Conservation (phyloP, 2,113 vertebrate genomes). For the Amblyornis subalaris region DNA sequence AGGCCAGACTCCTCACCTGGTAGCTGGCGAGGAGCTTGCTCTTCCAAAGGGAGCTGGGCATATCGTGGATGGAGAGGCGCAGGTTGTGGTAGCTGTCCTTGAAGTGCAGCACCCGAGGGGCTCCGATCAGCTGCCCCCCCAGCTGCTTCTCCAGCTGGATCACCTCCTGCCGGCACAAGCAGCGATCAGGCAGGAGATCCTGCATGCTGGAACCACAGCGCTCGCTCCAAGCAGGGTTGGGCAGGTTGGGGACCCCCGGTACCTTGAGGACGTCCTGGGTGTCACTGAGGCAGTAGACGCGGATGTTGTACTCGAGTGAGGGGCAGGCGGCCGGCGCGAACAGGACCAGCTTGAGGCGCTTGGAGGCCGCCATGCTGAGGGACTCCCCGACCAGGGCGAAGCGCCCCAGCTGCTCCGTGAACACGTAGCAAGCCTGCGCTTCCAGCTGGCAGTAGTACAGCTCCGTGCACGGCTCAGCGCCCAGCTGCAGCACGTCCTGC, state of each 20-base stretch:
- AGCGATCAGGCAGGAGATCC: background rate
- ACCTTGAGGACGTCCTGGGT: slow-evolving; percentile 95
- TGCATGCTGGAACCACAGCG: accelerated
- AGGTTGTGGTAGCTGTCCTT: slow-evolving; percentile 99
- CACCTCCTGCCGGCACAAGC: slow-evolving; percentile 81
- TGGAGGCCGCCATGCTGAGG: slow-evolving; percentile 92
- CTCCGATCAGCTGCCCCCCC: slow-evolving; percentile 93
- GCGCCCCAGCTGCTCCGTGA: slow-evolving; percentile 94
- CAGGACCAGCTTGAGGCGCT: slow-evolving; percentile 93
- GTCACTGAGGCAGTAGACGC: slow-evolving; percentile 96
- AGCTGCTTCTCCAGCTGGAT: slow-evolving; percentile 96
- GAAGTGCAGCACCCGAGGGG: slow-evolving; percentile 92
- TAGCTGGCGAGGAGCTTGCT: slow-evolving; percentile 96
- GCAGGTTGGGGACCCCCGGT: accelerated
- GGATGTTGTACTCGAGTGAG: slow-evolving; percentile 94
- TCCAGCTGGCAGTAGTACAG: slow-evolving; percentile 97
- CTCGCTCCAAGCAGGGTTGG: accelerated
- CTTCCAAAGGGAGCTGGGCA: slow-evolving; percentile 96
- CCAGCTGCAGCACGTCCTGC: slow-evolving; percentile 92
- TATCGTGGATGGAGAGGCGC: slow-evolving; percentile 95
- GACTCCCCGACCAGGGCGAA: slow-evolving; percentile 95
- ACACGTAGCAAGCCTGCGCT: slow-evolving; percentile 87
- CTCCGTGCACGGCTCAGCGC: slow-evolving; percentile 85
- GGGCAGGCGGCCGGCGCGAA: slow-evolving; percentile 91
- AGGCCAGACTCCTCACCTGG: slow-evolving; percentile 72